Evolutionary conservation across 2,113 vertebrate genomes (phyloP), one percentile per base, ranked within the genome.

Genomic region (Polyodon spathula): DNA sequence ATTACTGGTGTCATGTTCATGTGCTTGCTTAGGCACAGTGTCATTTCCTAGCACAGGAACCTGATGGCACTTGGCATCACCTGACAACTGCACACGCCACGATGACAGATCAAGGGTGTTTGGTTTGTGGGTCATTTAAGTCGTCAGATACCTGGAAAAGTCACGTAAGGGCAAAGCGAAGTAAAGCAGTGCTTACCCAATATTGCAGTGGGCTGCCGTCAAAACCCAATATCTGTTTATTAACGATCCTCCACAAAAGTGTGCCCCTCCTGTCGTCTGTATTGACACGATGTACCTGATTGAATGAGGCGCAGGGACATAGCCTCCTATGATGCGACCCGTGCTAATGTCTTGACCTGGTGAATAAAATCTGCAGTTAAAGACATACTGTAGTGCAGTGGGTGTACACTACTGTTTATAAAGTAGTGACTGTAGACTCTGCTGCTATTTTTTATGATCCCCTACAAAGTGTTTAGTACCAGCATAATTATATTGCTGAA

Each of bases 201-300:
- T 66, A 60, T 88, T 78, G 77, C 93, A 96, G 64, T 94, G 92
- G 14, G 93, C 93, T 3, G 92, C 91, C 0, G 92, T 90, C 66
- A 94, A 61, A 50, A 93, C 86, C 92, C 93, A 94, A 67, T 76
- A 84, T 56, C 67, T 77, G 70, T 85, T 89, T 73, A 95, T 84
- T 71, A 94, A 58, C 3, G 87, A 85, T 4, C 93, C 92, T 0
- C 88, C 88, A 0, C 93, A 94, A 64, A 89, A 71, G 68, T 90
- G 90, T 52, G 75, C 73, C 10, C 83, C 81, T 4, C 63, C 60
- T 1, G 51, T 73, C 14, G 76, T 85, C 80, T 88, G 88, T 60
- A 92, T 71, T 1, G 90, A 88, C 62, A 89, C 87, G 2, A 88
- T 81, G 68, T 91, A 88, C 62, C 80, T 88, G 69, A 88, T 82